Evolutionary conservation across 2,797 vertebrate species (phyloP).

Genomic region (Hydrocynus forskahlii): DNA sequence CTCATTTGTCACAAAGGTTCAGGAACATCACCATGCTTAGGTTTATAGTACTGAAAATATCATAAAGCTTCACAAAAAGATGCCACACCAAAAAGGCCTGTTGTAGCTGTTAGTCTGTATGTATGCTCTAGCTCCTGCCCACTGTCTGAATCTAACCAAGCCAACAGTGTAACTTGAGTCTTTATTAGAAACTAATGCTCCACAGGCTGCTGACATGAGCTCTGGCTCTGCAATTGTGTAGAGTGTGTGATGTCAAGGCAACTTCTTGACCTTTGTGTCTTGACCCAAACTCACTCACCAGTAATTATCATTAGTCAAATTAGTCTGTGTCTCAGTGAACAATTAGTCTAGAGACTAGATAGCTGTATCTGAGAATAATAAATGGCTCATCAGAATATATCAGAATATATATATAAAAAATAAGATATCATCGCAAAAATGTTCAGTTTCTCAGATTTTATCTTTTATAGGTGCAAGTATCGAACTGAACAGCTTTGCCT

Average conservation of each 20-base stretch:
- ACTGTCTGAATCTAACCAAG: background rate
- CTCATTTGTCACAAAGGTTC: slow-evolving; percentile 26
- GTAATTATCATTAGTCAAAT: slow-evolving; percentile 53
- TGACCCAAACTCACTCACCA: slow-evolving; percentile 46
- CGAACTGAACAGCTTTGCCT: too few relatives aligned
- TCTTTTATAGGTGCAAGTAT: too few relatives aligned
- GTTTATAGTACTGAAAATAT: background rate
- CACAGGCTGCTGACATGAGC: slow-evolving; percentile 10
- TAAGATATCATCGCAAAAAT: too few relatives aligned
- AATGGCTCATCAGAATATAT: too few relatives aligned
- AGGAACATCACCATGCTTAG: background rate
- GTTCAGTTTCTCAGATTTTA: too few relatives aligned
- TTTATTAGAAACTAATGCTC: slow-evolving; percentile 41
- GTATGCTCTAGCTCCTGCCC: background rate
- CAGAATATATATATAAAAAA: too few relatives aligned
- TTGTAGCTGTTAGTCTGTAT: background rate
- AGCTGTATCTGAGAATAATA: too few relatives aligned
- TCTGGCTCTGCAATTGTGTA: slow-evolving; percentile 31
- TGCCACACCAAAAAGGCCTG: background rate
- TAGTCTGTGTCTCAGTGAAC: too few relatives aligned
- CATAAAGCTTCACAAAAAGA: too few relatives aligned
- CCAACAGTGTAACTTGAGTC: slow-evolving; percentile 30
- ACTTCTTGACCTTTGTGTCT: slow-evolving; percentile 63
- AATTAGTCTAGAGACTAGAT: too few relatives aligned
- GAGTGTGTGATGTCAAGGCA: slow-evolving; percentile 59